Percentiles rank a stretch among this genome's conserved stretches.
Evolutionary conservation across 2,888 invertebrate genomes (phyloP).

Genomic region (Theristus sp.): DNA sequence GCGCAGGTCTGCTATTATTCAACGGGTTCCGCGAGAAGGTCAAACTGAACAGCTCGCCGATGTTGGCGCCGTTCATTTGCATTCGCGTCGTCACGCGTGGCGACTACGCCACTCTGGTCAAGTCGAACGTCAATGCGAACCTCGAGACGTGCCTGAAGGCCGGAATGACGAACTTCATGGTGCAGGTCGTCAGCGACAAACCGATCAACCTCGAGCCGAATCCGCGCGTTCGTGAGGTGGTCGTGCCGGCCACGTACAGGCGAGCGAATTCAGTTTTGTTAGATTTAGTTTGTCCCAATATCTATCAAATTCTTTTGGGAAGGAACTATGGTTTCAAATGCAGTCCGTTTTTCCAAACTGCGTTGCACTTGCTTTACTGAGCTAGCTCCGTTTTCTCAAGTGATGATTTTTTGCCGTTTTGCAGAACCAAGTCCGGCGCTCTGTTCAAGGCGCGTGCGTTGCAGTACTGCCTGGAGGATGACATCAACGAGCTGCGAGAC

Average conservation of each 20-base stretch:
- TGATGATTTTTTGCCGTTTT: constrained; percentile 6
- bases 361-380: background rate
- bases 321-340: background rate
- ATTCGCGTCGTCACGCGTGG: constrained; percentile 82
- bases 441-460: constrained; percentile 80
- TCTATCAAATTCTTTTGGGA: background rate
- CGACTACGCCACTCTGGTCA: constrained; percentile 74
- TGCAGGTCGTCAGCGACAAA: constrained; percentile 87
- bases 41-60: constrained; percentile 63
- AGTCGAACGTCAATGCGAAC: constrained; percentile 18
- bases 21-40: constrained; percentile 88
- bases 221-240: constrained; percentile 54
- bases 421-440: constrained; percentile 66
- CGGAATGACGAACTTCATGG: constrained; percentile 79
- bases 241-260: constrained; percentile 47
- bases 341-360: background rate
- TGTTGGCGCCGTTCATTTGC: constrained; percentile 79
- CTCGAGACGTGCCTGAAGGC: constrained; percentile 43
- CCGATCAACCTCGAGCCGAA: constrained; percentile 35
- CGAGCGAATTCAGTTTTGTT: no score
- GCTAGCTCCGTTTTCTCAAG: background rate
- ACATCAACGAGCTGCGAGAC: constrained; percentile 59
- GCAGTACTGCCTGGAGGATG: constrained; percentile 80
- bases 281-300: no score
- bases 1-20: constrained; percentile 60